Conservation (phyloP, 2,888 invertebrate genomes). For the Cancer borealis region DNA sequence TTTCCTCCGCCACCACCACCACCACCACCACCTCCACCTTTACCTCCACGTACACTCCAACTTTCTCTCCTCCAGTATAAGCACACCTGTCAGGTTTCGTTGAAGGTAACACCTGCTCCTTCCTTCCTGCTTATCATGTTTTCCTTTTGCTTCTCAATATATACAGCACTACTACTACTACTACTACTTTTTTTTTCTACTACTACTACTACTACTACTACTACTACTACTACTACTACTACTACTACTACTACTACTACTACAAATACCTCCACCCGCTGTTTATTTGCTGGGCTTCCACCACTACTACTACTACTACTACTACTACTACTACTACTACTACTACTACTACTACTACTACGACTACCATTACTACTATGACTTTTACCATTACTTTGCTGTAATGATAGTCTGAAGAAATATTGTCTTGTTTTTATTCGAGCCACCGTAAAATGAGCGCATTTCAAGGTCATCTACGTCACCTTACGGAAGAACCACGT, state of each 20-base stretch:
- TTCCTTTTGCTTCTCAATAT: no score
- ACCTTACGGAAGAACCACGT: not conserved
- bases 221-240: not conserved
- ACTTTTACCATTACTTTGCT: not conserved
- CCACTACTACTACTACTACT: no score
- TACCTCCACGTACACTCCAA: not conserved
- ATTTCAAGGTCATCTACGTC: not conserved
- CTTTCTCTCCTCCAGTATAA: not conserved
- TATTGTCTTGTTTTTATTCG: not conserved
- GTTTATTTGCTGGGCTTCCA: no score
- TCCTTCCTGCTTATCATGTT: not conserved
- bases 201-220: no score
- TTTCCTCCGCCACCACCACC: not conserved
- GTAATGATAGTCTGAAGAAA: no score
- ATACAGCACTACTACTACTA: no score
- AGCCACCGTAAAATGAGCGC: not conserved
- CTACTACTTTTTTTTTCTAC: no score
- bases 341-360: no score
- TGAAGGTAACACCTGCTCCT: not conserved
- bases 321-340: no score
- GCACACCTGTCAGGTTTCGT: slow-evolving; percentile 10
- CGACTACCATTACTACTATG: not conserved
- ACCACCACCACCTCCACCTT: not conserved
- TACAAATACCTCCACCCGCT: no score
- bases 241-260: no score